Evolutionary conservation across 2,797 vertebrate species (phyloP), one percentile per base, ranked within the genome.

Genomic region (Thaleichthys pacificus): DNA sequence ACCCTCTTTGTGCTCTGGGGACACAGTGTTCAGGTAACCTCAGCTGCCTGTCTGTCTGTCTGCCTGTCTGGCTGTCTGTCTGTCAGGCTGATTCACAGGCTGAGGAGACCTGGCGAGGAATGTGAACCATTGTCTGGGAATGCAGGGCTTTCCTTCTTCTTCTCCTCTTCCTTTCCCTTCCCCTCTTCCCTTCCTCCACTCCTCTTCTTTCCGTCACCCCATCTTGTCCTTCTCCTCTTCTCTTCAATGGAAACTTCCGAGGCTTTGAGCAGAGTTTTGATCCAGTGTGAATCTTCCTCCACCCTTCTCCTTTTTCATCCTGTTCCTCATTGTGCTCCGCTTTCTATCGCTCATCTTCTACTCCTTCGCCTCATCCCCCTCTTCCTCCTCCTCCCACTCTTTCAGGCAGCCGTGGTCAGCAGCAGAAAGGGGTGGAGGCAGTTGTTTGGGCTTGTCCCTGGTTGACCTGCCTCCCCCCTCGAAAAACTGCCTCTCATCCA

Each of bases 121-220:
- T 92, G 89, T 91, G 85, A 92, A 89, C 90, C 86, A 89, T 91
- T 91, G 92, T 93, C 93, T 93, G 90, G 89, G 92, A 94, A 93
- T 92, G 92, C 83, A 84, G 85, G 84, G 90, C 83, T 88, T 88
- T 92, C 82, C 77, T 80, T 87, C 86, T 87, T 83, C 85, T 68
- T 87, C 86, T 87, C 83, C 85, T 68, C 79, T 82, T 78, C 82
- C 54, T 38, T 35, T 35, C 5, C 54, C 51, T 35, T 22, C 5
- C 38, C 30, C 75, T 73, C 8, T 26, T 24, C 35, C 64, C 21
- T 56, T 22, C 65, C 11, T 35, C 32, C 0, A 1, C 32, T 35
- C 32, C 32, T 35, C 32, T 35, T 35, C 7, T 35, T 35, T 35
- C 32, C 32, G 2, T 8, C 32, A 35, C 32, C 32, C 32, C 32